Percentiles rank a stretch among this genome's conserved stretches.
These are phyloP conservation scores for Silurus aristotelis DNA, from an alignment of 2,797 vertebrate genomes.

Conservation along the genomic window DNA sequence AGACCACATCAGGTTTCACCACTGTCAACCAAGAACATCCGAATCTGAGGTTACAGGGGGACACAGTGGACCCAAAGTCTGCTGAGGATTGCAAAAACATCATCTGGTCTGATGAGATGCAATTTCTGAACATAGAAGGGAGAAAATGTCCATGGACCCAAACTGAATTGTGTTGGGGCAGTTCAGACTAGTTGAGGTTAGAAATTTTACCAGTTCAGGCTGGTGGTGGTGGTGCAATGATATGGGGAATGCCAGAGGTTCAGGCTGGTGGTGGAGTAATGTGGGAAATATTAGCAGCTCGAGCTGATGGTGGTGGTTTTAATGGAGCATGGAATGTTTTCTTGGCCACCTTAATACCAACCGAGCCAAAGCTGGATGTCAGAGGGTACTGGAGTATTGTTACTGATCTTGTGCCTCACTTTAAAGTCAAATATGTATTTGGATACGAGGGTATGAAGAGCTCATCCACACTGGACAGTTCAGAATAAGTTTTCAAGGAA, in stretches of 20 bases:
- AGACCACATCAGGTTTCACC: background rate
- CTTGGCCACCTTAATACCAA: background rate
- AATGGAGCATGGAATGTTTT: background rate
- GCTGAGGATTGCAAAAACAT: background rate
- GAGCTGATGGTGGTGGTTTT: background rate
- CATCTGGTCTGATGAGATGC: background rate
- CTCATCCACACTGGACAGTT: background rate
- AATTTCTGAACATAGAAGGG: background rate
- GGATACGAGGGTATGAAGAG: background rate
- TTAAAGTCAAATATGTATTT: too few relatives aligned
- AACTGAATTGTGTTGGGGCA: background rate
- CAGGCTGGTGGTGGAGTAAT: background rate
- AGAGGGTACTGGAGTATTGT: background rate
- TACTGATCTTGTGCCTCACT: background rate
- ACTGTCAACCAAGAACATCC: background rate
- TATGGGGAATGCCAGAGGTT: background rate
- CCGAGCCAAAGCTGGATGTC: background rate
- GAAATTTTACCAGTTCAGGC: background rate
- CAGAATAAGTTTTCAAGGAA: background rate
- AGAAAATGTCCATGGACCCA: background rate
- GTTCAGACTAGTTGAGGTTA: too few relatives aligned
- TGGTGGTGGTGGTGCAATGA: background rate
- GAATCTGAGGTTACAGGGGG: too few relatives aligned
- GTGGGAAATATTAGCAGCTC: background rate
- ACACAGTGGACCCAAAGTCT: background rate